Percentiles rank a stretch among this genome's conserved stretches.
Conservation (phyloP, 2,113 vertebrate genomes). For the Tonatia bakeri region DNA sequence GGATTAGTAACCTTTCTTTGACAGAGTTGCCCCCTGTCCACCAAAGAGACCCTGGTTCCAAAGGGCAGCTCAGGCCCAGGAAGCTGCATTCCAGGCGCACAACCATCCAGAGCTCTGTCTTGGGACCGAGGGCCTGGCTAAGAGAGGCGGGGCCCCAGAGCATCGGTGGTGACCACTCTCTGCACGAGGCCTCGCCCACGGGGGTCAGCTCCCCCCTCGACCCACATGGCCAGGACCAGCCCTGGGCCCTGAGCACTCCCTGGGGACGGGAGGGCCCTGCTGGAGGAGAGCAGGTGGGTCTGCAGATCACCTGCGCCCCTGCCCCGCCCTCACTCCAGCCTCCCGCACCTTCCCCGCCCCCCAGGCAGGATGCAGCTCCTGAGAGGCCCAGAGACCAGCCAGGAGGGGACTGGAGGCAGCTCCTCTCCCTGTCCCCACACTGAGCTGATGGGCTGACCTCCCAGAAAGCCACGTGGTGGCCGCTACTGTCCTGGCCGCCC, state of each 20-base stretch:
- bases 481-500: background rate
- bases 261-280: background rate
- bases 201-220: background rate
- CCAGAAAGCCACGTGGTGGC: background rate
- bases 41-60: background rate
- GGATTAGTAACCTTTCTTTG: accelerated
- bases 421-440: background rate
- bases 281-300: background rate
- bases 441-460: background rate
- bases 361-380: background rate
- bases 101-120: accelerated
- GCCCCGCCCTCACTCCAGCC: background rate
- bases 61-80: background rate
- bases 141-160: background rate
- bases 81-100: background rate
- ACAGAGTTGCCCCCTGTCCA: background rate
- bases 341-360: background rate
- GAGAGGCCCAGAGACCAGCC: background rate
- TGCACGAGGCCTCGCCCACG: accelerated
- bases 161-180: background rate
- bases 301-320: background rate
- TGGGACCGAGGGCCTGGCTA: background rate
- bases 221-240: background rate
- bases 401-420: background rate
- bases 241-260: background rate